Evolutionary conservation across 2,113 vertebrate species (phyloP), one percentile per base, ranked within the genome.

Genomic region (Pimephales promelas): DNA sequence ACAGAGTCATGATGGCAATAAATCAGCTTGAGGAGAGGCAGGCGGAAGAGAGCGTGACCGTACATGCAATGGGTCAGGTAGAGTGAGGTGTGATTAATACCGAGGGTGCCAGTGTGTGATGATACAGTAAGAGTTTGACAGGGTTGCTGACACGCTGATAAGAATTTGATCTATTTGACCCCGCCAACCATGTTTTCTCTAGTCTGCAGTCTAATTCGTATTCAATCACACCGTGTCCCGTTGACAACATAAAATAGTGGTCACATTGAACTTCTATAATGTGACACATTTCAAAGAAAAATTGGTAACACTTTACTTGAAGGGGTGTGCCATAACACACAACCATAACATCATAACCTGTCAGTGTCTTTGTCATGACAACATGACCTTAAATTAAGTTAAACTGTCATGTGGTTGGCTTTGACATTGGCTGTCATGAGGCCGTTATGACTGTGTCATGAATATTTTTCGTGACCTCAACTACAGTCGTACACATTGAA

Each of bases 161-260:
- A 88, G 85, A 73, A 57, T 86, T 84, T 86, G 86, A 89, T 86
- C 84, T 83, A 88, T 88, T 43, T 87, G 76, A 88, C 82, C 79
- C 28, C 36, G 9, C 52, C 66, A 87, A 70, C 64, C 72, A 78
- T 87, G 82, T 80, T 85, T 82, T 82, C 81, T 36, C 56, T 57
- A 31, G 68, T 74, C 84, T 45, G 84, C 45, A 22, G 36, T 16
- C 28, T 83, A 84, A 87, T 88, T 78, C 68, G 84, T 81, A 83
- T 71, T 81, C 75, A 74, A 45, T 13, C 47, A 11, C n/a, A 34
- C 22, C 40, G 10, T 34, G 7, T 71, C 62, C 22, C 20, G 10
- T 52, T 75, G 26, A 49, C 16, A 26, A 74, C 78, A 52, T 18
- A 2, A 40, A 36, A n/a, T 54, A 26, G 43, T 9, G 36, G n/a